These are phyloP conservation scores for Lipophrys pholis DNA, from an alignment of 2,113 vertebrate genomes.

Conservation along the genomic window DNA sequence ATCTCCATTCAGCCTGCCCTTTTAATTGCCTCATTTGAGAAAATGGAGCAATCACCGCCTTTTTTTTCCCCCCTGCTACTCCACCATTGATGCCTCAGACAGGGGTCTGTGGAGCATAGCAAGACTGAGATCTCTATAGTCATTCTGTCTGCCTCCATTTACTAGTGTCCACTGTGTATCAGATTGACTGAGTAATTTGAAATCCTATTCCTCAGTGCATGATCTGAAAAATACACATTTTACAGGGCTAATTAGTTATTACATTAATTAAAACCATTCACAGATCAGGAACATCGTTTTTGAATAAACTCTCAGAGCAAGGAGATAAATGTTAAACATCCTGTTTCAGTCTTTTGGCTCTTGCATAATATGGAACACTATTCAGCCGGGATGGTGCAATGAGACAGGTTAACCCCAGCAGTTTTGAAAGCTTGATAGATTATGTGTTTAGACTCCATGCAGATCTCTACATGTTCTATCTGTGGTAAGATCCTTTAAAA, in stretches of 20 bases:
- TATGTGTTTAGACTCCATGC: slow-evolving; percentile 33
- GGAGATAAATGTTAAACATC: slow-evolving; percentile 20
- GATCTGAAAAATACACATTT: slow-evolving; percentile 43
- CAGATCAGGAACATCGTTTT: slow-evolving; percentile 35
- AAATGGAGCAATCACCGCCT: slow-evolving; percentile 73
- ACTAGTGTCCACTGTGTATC: slow-evolving; percentile 29
- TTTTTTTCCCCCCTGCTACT: slow-evolving; percentile 62
- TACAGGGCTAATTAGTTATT: slow-evolving; percentile 43
- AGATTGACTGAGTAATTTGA: slow-evolving; percentile 44
- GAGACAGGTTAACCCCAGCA: slow-evolving; percentile 33
- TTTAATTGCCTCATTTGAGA: slow-evolving; percentile 81
- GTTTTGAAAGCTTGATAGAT: slow-evolving; percentile 59
- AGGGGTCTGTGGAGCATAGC: slow-evolving; percentile 58
- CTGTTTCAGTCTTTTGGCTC: slow-evolving; percentile 5
- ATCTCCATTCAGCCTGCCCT: slow-evolving; percentile 73
- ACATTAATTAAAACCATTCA: slow-evolving; percentile 43
- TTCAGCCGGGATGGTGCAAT: not conserved
- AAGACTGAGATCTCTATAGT: slow-evolving; percentile 53
- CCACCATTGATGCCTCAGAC: slow-evolving; percentile 68
- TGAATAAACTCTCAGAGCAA: slow-evolving; percentile 34
- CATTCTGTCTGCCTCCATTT: slow-evolving; percentile 54
- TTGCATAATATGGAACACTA: not conserved
- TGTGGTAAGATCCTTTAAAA: slow-evolving; percentile 54
- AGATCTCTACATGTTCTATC: slow-evolving; percentile 51
- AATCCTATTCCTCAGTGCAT: slow-evolving; percentile 54